Percentiles rank a stretch among this genome's conserved stretches.
These are phyloP conservation scores for Istiophorus platypterus DNA, from an alignment of 2,113 vertebrate species.

Conservation along the genomic window DNA sequence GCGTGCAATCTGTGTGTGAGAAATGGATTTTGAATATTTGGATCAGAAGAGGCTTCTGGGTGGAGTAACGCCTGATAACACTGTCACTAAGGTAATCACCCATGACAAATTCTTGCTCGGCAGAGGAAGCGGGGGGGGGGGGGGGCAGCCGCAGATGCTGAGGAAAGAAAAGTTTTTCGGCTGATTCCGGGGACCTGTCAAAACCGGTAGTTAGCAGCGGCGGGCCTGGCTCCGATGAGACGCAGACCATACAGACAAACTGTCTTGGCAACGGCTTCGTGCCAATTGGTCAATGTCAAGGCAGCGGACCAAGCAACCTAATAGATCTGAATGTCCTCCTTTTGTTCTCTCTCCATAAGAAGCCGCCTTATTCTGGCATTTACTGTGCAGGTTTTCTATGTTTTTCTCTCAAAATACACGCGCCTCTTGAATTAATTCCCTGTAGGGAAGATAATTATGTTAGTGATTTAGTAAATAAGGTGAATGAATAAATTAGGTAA, in stretches of 20 bases:
- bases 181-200: constrained; percentile 61
- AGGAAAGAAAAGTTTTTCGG: constrained; percentile 30
- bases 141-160: constrained; percentile 42
- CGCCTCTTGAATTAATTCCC: constrained; percentile 15
- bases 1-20: constrained; percentile 45
- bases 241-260: constrained; percentile 45
- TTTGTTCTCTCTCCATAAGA: constrained; percentile 10
- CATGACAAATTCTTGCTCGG: constrained; percentile 62
- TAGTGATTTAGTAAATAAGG: too few relatives aligned
- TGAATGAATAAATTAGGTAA: too few relatives aligned
- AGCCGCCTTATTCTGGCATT: not conserved
- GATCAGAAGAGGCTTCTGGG: constrained; percentile 62
- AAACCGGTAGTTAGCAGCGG: constrained; percentile 62
- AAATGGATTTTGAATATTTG: constrained; percentile 74
- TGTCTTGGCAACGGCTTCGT: constrained; percentile 48
- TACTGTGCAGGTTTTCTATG: constrained; percentile 3
- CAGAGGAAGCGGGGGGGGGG: too few relatives aligned
- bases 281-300: constrained; percentile 51
- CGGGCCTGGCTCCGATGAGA: constrained; percentile 49
- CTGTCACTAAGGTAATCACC: constrained; percentile 68
- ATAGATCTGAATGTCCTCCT: constrained; percentile 4
- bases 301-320: constrained; percentile 29
- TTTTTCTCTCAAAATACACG: constrained; percentile 4
- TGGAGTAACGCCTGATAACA: constrained; percentile 63
- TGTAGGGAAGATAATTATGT: not conserved